phyloP scores from a whole-genome alignment of 1,140 invertebrate genomes.

The Heliconius congener region DNA sequence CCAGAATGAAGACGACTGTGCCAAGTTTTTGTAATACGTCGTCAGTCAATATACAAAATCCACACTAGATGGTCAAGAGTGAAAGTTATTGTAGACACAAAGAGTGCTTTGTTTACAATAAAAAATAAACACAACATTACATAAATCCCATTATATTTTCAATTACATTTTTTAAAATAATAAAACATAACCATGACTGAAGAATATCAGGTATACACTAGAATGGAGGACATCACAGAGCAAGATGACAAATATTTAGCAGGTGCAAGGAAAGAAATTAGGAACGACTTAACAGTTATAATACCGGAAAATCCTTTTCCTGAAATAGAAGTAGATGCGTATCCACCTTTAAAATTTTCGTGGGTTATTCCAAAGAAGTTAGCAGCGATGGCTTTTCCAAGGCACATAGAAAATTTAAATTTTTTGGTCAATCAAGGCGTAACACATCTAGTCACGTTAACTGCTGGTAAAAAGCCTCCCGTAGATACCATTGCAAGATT shows the following conservation, averaged over 20 bases:
- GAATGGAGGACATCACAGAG: slow-evolving; percentile 73
- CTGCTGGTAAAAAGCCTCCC: slow-evolving; percentile 83
- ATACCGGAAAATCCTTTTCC: slow-evolving; percentile 78
- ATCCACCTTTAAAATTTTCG: slow-evolving; percentile 84
- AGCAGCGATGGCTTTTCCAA: slow-evolving; percentile 83
- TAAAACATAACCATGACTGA: slow-evolving; percentile 57
- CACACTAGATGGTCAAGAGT: slow-evolving; percentile 52
- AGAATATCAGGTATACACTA: slow-evolving; percentile 63
- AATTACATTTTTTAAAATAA: slow-evolving; percentile 44
- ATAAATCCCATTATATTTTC: slow-evolving; percentile 24
- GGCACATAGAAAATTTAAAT: slow-evolving; percentile 75
- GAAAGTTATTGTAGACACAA: slow-evolving; percentile 44
- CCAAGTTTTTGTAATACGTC: slow-evolving; percentile 61
- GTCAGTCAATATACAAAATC: slow-evolving; percentile 62
- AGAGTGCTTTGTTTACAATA: slow-evolving; percentile 50
- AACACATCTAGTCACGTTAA: slow-evolving; percentile 82
- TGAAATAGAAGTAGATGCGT: slow-evolving; percentile 76
- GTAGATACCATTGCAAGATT: slow-evolving; percentile 77
- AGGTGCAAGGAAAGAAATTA: slow-evolving; percentile 68
- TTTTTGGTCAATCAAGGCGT: slow-evolving; percentile 76
- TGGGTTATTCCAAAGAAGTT: slow-evolving; percentile 83
- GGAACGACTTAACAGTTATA: slow-evolving; percentile 69
- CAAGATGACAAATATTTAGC: slow-evolving; percentile 70
- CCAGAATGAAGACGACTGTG: slow-evolving; percentile 56
- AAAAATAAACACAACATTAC: slow-evolving; percentile 29